phyloP scores from a whole-genome alignment of 2,888 invertebrate species.

The Parnassius mnemosyne region DNA sequence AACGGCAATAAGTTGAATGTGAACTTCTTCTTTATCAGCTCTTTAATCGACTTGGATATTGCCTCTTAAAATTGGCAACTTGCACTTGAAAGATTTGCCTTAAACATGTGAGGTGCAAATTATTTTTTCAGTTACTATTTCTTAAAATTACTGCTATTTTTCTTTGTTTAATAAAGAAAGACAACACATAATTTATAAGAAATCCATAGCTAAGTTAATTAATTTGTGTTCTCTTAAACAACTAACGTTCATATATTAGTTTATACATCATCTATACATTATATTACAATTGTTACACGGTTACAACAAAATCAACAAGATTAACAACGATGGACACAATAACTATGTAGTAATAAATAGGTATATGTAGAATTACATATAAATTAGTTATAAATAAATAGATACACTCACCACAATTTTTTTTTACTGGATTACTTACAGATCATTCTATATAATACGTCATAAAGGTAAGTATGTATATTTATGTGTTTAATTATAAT shows the following conservation, averaged over 20 bases:
- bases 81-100: too few relatives aligned
- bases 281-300: slow-evolving; percentile 34
- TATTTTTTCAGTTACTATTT: too few relatives aligned
- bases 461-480: slow-evolving; percentile 5
- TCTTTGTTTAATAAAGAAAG: too few relatives aligned
- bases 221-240: slow-evolving; percentile 23
- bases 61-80: too few relatives aligned
- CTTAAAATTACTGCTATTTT: too few relatives aligned
- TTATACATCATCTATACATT: slow-evolving; percentile 33
- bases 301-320: slow-evolving; percentile 79
- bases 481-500: slow-evolving; percentile 5
- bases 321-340: slow-evolving; percentile 78
- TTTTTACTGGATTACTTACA: not conserved
- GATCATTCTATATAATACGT: slow-evolving; percentile 5
- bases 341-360: slow-evolving; percentile 67
- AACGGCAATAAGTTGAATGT: too few relatives aligned
- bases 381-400: slow-evolving; percentile 1
- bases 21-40: too few relatives aligned
- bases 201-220: slow-evolving; percentile 9
- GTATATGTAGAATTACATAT: slow-evolving; percentile 41
- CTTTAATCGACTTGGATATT: too few relatives aligned
- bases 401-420: slow-evolving; percentile 14
- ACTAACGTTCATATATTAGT: slow-evolving; percentile 27
- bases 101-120: too few relatives aligned
- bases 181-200: not conserved